Conservation (phyloP, 1,140 invertebrate species). For the Pararge aegeria region DNA sequence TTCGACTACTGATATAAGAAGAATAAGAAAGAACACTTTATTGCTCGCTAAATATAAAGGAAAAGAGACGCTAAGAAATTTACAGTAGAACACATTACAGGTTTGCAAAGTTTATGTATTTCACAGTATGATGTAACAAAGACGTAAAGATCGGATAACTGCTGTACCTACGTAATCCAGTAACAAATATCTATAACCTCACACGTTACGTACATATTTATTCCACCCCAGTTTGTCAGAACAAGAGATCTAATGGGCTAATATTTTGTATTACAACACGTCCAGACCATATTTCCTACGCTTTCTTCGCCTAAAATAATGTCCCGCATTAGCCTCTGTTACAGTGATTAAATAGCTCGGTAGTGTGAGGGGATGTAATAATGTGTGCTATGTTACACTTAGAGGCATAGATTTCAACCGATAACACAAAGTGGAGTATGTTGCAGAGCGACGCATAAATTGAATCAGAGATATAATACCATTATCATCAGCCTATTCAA, state of each 20-base stretch:
- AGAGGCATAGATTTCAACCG: constrained; percentile 1
- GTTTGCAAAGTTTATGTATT: neutral
- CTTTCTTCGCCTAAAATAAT: constrained; percentile 68
- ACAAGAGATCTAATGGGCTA: constrained; percentile 31
- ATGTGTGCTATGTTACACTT: constrained; percentile 21
- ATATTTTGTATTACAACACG: constrained; percentile 63
- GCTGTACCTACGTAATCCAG: neutral
- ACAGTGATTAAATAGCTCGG: constrained; percentile 71
- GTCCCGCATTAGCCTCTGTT: constrained; percentile 66
- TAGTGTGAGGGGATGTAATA: constrained; percentile 55
- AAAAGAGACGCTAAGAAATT: no score
- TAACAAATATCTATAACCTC: constrained; percentile 2
- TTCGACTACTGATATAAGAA: no score
- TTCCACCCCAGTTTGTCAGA: constrained; percentile 29
- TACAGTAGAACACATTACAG: no score
- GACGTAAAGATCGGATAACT: neutral
- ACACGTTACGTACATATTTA: constrained; percentile 11
- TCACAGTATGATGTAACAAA: neutral
- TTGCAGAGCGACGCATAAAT: neutral
- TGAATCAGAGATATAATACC: neutral
- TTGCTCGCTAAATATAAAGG: no score
- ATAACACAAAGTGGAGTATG: neutral
- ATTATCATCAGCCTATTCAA: no score
- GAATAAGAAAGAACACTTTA: no score
- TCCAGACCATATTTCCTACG: constrained; percentile 53